Evolutionary conservation across 2,888 invertebrate species (phyloP).

Genomic region (Automeris io): DNA sequence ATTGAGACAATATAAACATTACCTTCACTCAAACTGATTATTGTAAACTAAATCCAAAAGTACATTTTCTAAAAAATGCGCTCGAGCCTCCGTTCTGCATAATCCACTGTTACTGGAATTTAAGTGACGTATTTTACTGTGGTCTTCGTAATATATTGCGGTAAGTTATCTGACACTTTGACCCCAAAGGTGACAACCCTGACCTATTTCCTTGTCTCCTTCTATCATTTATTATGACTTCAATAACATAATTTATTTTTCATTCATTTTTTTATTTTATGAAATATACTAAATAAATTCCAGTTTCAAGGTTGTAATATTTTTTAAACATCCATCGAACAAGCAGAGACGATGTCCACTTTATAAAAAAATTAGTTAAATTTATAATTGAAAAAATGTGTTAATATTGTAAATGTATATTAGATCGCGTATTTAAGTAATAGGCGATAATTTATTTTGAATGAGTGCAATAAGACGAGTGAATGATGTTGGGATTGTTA

Average conservation of each 20-base stretch:
- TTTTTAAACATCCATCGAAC: slow-evolving; percentile 36
- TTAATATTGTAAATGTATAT: slow-evolving; percentile 75
- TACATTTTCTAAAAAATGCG: too few relatives aligned
- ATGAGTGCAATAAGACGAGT: slow-evolving; percentile 75
- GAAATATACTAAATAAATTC: slow-evolving; percentile 42
- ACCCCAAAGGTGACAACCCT: not conserved
- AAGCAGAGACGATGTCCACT: slow-evolving; percentile 51
- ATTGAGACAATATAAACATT: too few relatives aligned
- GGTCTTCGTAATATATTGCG: slow-evolving; percentile 4
- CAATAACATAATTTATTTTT: too few relatives aligned
- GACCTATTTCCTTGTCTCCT: not conserved
- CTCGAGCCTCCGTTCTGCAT: too few relatives aligned
- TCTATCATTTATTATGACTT: too few relatives aligned
- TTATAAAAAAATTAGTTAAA: slow-evolving; percentile 60
- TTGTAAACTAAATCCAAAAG: too few relatives aligned
- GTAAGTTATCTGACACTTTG: slow-evolving; percentile 4
- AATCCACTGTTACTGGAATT: slow-evolving; percentile 42
- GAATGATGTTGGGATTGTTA: slow-evolving; percentile 74
- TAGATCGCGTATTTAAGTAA: slow-evolving; percentile 58
- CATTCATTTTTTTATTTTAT: not conserved
- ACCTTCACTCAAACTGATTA: too few relatives aligned
- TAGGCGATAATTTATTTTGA: slow-evolving; percentile 69
- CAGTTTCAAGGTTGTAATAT: slow-evolving; percentile 42
- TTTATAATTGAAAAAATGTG: slow-evolving; percentile 72
- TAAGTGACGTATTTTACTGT: slow-evolving; percentile 29